These are phyloP conservation scores for Urocynchramus pylzowi DNA, from an alignment of 2,113 vertebrate genomes.

Conservation along the genomic window DNA sequence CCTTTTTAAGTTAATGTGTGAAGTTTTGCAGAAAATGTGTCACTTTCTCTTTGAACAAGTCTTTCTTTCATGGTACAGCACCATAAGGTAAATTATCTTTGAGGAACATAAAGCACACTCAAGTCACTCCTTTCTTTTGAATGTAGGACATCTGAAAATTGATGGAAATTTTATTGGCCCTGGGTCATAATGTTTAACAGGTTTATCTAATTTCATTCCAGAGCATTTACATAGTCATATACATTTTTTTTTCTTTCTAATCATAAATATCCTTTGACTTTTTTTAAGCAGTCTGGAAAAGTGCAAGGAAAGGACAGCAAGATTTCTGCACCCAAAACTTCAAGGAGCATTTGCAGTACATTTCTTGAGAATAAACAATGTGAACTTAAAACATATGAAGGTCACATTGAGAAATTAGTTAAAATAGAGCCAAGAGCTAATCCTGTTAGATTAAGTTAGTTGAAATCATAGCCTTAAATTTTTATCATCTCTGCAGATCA, in stretches of 20 bases:
- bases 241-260: background rate
- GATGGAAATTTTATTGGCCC: slow-evolving; percentile 52
- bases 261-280: slow-evolving; percentile 20
- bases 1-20: slow-evolving; percentile 56
- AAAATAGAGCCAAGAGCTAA: slow-evolving; percentile 13
- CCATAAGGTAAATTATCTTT: slow-evolving; percentile 65
- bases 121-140: slow-evolving; percentile 46
- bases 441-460: background rate
- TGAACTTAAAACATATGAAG: background rate
- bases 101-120: slow-evolving; percentile 51
- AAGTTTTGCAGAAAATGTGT: slow-evolving; percentile 56
- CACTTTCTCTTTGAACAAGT: slow-evolving; percentile 63
- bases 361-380: background rate
- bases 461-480: background rate
- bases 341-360: background rate
- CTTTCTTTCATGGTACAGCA: slow-evolving; percentile 57
- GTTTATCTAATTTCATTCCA: slow-evolving; percentile 59
- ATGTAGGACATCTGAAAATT: slow-evolving; percentile 54
- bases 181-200: slow-evolving; percentile 51
- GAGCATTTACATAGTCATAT: slow-evolving; percentile 27
- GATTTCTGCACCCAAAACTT: background rate
- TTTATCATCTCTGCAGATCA: background rate
- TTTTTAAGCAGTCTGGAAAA: background rate
- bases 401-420: slow-evolving; percentile 2
- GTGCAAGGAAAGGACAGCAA: background rate